These are phyloP conservation scores for Gerris buenoi DNA, from an alignment of 1,140 invertebrate genomes.

Conservation along the genomic window DNA sequence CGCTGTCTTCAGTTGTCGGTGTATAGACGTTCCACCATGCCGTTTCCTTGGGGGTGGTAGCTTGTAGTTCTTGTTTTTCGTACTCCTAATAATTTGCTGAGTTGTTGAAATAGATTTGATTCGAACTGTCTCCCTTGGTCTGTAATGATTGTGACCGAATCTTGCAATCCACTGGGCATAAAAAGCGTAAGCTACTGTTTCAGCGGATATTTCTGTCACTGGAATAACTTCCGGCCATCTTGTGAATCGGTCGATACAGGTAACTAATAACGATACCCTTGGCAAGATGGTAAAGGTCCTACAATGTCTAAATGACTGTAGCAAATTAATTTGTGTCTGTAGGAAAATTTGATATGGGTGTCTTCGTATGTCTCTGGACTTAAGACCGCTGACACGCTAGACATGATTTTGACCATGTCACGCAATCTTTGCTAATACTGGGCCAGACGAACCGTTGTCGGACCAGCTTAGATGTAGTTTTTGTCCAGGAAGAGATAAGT, in stretches of 20 bases:
- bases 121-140: conserved; percentile 27
- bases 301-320: not conserved
- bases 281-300: not conserved
- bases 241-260: not conserved
- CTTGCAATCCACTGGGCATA: not conserved
- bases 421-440: not conserved
- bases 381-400: not conserved
- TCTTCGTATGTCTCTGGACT: not conserved
- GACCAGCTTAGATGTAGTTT: not conserved
- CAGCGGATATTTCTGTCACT: not conserved
- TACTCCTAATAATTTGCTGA: conserved; percentile 20
- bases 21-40: conserved; percentile 28
- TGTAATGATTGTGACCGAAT: conserved; percentile 1
- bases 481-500: not conserved
- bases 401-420: not conserved
- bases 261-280: not conserved
- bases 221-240: not conserved
- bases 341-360: not conserved
- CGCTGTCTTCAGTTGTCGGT: not conserved
- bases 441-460: not conserved
- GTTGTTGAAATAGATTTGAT: conserved; percentile 14
- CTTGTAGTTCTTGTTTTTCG: conserved; percentile 24
- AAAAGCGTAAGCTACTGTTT: not conserved
- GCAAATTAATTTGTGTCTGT: not conserved
- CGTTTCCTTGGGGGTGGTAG: conserved; percentile 28